These are phyloP conservation scores for Acinonyx jubatus DNA, from an alignment of 2,113 vertebrate genomes.

Conservation along the genomic window DNA sequence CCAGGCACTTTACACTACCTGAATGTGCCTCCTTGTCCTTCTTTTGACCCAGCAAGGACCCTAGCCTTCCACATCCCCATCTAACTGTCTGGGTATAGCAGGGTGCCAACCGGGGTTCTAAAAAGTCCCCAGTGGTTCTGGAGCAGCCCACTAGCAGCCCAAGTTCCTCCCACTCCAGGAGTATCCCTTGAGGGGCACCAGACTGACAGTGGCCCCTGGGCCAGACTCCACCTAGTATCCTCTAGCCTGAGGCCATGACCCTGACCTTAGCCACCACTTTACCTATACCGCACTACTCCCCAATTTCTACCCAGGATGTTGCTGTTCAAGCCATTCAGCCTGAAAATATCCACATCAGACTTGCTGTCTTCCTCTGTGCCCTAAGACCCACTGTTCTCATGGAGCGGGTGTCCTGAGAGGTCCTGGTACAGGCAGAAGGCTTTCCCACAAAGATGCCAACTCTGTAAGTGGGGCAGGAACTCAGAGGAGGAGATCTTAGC, in stretches of 20 bases:
- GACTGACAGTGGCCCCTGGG: not conserved
- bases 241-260: not conserved
- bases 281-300: not conserved
- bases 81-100: not conserved
- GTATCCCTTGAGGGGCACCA: no score
- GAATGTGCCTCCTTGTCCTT: not conserved
- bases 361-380: not conserved
- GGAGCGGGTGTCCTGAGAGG: no score
- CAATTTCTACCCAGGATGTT: not conserved
- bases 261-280: not conserved
- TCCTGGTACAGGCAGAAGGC: not conserved
- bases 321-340: not conserved
- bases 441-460: not conserved
- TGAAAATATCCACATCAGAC: not conserved
- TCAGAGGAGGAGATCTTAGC: not conserved
- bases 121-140: not conserved
- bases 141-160: not conserved
- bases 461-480: not conserved
- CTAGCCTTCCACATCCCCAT: not conserved
- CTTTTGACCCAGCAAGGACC: not conserved
- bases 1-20: not conserved
- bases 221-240: not conserved
- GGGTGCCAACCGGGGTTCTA: not conserved
- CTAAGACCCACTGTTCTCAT: not conserved
- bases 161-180: not conserved